Conservation (phyloP, 2,888 invertebrate species). For the Tipula unca region DNA sequence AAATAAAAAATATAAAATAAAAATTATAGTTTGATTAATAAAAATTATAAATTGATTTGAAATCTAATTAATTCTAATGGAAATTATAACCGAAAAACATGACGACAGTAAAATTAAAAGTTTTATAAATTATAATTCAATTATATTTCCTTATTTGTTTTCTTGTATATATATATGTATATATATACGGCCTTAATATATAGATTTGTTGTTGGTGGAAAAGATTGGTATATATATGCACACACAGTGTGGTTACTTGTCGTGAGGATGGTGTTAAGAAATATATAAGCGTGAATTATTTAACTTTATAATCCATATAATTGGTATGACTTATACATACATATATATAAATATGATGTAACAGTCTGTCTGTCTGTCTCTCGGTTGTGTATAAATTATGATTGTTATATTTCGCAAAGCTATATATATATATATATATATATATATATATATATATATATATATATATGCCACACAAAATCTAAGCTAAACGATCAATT, state of each 20-base stretch:
- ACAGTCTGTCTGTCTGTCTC: not conserved
- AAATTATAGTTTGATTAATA: constrained; percentile 14
- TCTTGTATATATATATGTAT: not conserved
- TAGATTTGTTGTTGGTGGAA: not conserved
- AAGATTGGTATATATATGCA: not conserved
- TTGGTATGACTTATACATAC: not conserved
- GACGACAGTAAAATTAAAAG: not conserved
- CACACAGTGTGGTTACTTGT: not conserved
- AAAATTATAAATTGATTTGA: constrained; percentile 8
- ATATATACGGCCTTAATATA: not conserved
- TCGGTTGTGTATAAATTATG: not conserved
- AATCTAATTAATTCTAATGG: constrained; percentile 14
- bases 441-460: too few relatives aligned
- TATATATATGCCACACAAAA: not conserved
- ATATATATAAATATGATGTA: too few relatives aligned
- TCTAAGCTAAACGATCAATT: not conserved
- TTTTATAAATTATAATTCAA: not conserved
- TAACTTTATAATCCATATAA: not conserved
- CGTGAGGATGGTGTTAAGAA: not conserved
- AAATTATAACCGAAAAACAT: not conserved
- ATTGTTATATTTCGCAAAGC: constrained; percentile 2
- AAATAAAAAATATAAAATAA: not conserved
- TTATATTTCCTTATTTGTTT: not conserved
- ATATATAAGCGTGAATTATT: not conserved
- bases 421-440: too few relatives aligned